A percentile compares a stretch with the other conserved stretches of the same genome.
These are phyloP conservation scores for Samia ricini DNA, from an alignment of 1,140 invertebrate species.

Conservation along the genomic window DNA sequence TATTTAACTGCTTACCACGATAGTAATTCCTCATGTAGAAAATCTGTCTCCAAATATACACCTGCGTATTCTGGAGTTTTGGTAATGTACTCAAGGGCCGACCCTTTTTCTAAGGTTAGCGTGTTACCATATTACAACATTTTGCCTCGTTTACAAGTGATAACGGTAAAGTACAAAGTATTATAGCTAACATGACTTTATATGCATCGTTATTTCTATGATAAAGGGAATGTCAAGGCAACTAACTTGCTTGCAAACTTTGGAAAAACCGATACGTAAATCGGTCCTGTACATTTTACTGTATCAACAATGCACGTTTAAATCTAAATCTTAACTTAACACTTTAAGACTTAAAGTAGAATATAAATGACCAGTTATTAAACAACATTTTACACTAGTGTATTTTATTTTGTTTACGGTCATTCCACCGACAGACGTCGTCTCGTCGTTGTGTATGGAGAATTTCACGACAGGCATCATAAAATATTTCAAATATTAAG, in stretches of 20 bases:
- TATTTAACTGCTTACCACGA: no score
- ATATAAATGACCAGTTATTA: neutral
- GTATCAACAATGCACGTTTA: neutral
- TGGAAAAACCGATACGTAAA: slow-evolving; percentile 4
- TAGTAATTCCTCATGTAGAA: no score
- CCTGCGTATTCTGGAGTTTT: no score
- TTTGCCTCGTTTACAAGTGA: no score
- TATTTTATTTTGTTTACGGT: slow-evolving; percentile 25
- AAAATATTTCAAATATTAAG: neutral
- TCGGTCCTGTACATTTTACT: neutral
- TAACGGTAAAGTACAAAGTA: no score
- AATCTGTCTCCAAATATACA: no score
- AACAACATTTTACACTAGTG: slow-evolving; percentile 1
- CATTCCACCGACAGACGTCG: slow-evolving; percentile 10
- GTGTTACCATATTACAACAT: no score
- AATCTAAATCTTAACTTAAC: neutral
- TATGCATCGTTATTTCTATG: neutral
- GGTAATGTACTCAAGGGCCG: no score
- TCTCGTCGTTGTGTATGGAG: neutral
- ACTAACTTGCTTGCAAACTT: neutral
- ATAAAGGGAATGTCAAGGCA: neutral
- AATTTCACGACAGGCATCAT: neutral
- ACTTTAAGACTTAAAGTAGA: neutral
- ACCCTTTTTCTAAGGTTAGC: no score
- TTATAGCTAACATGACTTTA: neutral